Conservation (phyloP, 2,888 invertebrate species). For the Leptarthrus brevirostris region DNA sequence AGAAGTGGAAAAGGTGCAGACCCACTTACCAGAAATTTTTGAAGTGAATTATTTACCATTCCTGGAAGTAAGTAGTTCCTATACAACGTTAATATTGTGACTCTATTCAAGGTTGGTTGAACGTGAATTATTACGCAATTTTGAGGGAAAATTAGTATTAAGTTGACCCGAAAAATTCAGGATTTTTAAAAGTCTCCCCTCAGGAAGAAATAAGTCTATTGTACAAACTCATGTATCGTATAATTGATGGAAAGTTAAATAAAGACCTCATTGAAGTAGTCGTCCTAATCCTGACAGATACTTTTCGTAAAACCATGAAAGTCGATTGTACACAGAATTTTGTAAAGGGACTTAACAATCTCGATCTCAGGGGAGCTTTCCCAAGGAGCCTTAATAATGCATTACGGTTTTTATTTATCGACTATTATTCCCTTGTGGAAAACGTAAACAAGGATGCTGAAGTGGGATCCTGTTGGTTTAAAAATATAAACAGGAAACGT, state of each 20-base stretch:
- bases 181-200: background rate
- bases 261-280: background rate
- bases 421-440: background rate
- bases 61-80: background rate
- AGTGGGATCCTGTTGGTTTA: constrained; percentile 15
- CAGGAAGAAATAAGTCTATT: background rate
- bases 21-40: constrained; percentile 4
- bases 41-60: constrained; percentile 19
- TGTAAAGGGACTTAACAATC: background rate
- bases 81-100: background rate
- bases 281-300: background rate
- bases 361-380: background rate
- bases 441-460: background rate
- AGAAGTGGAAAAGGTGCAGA: background rate
- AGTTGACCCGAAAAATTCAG: background rate
- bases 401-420: background rate
- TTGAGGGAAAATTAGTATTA: background rate
- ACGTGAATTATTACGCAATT: constrained; percentile 33
- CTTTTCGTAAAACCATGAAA: background rate
- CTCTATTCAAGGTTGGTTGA: constrained; percentile 24
- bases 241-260: constrained; percentile 2
- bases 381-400: constrained; percentile 13
- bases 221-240: background rate
- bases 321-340: background rate
- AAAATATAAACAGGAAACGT: constrained; percentile 28